Evolutionary conservation across 92 coral and sea anemone species (phyloP).

Genomic region (Desmophyllum pertusum): DNA sequence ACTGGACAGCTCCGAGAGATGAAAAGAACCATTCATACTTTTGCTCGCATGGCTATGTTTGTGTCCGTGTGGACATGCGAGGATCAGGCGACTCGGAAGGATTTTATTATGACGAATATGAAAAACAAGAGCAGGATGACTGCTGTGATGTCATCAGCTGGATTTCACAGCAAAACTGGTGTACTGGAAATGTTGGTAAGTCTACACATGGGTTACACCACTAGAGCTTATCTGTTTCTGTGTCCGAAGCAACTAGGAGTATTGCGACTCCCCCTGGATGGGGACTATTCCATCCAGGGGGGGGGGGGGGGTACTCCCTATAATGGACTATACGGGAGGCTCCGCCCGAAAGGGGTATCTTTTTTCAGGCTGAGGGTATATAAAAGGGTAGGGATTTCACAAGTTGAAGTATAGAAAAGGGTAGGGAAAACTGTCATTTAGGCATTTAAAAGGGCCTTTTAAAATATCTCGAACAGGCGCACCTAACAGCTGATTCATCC

Average conservation of each 20-base stretch:
- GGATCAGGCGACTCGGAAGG: slow-evolving; percentile 89
- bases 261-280: neutral
- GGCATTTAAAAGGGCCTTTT: no score
- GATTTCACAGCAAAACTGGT: slow-evolving; percentile 80
- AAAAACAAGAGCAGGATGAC: slow-evolving; percentile 78
- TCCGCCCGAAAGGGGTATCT: no score
- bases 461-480: no score
- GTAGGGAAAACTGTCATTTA: no score
- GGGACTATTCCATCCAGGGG: neutral
- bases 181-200: slow-evolving; percentile 77
- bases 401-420: no score
- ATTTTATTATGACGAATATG: slow-evolving; percentile 74
- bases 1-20: slow-evolving; percentile 71
- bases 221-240: no score
- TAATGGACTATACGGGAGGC: no score
- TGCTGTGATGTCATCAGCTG: slow-evolving; percentile 85
- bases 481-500: no score
- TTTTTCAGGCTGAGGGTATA: no score
- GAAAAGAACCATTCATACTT: slow-evolving; percentile 56
- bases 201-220: neutral
- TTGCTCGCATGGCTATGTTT: slow-evolving; percentile 78
- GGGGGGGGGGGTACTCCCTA: neutral
- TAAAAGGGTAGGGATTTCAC: no score
- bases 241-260: neutral
- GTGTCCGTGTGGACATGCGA: slow-evolving; percentile 88